phyloP scores from a whole-genome alignment of 92 coral and sea anemone genomes.

The Zoanthus solanderi region DNA sequence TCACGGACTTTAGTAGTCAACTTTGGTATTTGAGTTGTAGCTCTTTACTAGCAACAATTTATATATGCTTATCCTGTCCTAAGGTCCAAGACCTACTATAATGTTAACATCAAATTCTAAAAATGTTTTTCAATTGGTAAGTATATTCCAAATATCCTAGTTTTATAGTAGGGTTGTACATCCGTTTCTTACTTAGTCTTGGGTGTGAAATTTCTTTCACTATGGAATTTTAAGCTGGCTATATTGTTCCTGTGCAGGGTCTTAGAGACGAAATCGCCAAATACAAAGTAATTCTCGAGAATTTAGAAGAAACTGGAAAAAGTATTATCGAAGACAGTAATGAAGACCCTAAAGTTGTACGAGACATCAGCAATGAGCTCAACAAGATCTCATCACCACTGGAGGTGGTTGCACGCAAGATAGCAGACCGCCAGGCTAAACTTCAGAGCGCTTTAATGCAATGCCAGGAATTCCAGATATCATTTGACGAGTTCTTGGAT shows the following conservation, averaged over 20 bases:
- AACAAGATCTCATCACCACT: slow-evolving; percentile 87
- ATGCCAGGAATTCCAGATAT: slow-evolving; percentile 95
- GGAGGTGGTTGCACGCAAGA: slow-evolving; percentile 86
- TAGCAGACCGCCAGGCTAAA: slow-evolving; percentile 92
- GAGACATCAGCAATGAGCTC: slow-evolving; percentile 93
- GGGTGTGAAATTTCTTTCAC: neutral
- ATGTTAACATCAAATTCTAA: too few relatives aligned
- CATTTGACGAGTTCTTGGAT: slow-evolving; percentile 85
- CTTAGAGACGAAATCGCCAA: slow-evolving; percentile 84
- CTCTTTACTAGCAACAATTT: too few relatives aligned
- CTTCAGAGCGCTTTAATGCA: slow-evolving; percentile 91
- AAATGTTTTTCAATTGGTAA: too few relatives aligned
- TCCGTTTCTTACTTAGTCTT: neutral
- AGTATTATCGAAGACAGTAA: slow-evolving; percentile 81
- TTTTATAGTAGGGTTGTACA: too few relatives aligned
- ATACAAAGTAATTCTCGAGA: slow-evolving; percentile 76
- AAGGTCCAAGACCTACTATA: too few relatives aligned
- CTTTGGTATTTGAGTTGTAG: too few relatives aligned
- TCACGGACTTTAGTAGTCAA: too few relatives aligned
- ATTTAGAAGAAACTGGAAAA: slow-evolving; percentile 88
- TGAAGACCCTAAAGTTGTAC: slow-evolving; percentile 91
- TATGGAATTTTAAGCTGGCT: neutral
- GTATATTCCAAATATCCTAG: too few relatives aligned
- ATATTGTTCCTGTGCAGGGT: slow-evolving; percentile 52
- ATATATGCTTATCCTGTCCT: too few relatives aligned